Percentiles rank a stretch among this genome's conserved stretches.
Conservation (phyloP, 2,797 vertebrate genomes). For the Mormyrus proboscirostris region DNA sequence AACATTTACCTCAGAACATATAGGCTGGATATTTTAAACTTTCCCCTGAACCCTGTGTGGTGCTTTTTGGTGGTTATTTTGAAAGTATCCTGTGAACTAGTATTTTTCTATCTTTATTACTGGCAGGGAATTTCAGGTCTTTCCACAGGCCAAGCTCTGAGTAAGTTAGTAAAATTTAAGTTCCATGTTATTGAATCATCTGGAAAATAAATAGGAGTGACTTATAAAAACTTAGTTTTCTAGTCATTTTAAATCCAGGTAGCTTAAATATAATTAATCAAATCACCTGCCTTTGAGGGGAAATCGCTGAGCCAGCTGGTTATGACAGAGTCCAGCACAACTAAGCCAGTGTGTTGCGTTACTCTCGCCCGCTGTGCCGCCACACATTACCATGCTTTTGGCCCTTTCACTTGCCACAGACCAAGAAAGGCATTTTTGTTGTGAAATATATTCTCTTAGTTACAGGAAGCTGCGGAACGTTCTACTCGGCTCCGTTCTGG, state of each 20-base stretch:
- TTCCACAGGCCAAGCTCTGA: slow-evolving; percentile 15
- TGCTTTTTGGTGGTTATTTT: slow-evolving; percentile 18
- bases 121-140: slow-evolving; percentile 15
- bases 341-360: background rate
- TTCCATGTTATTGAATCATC: slow-evolving; percentile 21
- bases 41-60: slow-evolving; percentile 1
- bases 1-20: background rate
- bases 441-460: slow-evolving; percentile 21
- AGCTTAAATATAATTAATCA: slow-evolving; percentile 28
- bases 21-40: background rate
- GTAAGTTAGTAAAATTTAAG: slow-evolving; percentile 14
- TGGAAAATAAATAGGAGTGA: slow-evolving; percentile 28
- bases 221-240: slow-evolving; percentile 24
- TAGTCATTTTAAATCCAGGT: slow-evolving; percentile 26
- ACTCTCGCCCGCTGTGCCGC: background rate
- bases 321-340: background rate
- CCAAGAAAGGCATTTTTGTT: slow-evolving; percentile 20
- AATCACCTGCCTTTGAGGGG: slow-evolving; percentile 25
- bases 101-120: slow-evolving; percentile 16
- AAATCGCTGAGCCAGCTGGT: slow-evolving; percentile 17
- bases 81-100: slow-evolving; percentile 9
- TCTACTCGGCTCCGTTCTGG: background rate
- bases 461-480: slow-evolving; percentile 7
- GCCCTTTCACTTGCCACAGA: slow-evolving; percentile 1
- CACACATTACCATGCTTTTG: background rate